Percentiles rank a stretch among this genome's conserved stretches.
These are phyloP conservation scores for Poeciliopsis infans DNA, from an alignment of 2,797 vertebrate genomes.

Conservation along the genomic window DNA sequence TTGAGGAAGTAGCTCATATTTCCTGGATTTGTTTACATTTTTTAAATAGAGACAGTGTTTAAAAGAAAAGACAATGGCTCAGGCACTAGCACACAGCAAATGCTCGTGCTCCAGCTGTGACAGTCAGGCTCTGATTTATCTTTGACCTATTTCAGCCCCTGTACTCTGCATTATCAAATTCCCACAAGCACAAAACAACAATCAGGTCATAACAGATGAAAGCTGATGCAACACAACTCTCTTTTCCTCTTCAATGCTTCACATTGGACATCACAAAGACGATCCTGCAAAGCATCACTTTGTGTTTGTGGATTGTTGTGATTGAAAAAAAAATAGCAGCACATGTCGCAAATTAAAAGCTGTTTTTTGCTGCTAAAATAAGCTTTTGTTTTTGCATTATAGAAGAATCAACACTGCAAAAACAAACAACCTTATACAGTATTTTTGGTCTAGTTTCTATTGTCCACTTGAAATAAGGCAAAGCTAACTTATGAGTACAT, in stretches of 20 bases:
- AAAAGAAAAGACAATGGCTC: slow-evolving; percentile 16
- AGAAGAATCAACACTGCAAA: neutral
- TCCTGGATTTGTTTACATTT: neutral
- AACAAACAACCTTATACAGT: too few relatives aligned
- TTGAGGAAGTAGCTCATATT: neutral
- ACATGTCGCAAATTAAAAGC: slow-evolving; percentile 10
- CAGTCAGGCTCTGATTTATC: slow-evolving; percentile 50
- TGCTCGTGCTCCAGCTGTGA: slow-evolving; percentile 6
- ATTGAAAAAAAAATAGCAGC: slow-evolving; percentile 38
- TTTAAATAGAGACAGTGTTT: slow-evolving; percentile 16
- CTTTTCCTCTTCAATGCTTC: slow-evolving; percentile 24
- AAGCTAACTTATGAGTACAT: too few relatives aligned
- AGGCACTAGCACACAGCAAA: slow-evolving; percentile 19
- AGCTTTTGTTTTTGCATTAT: slow-evolving; percentile 6
- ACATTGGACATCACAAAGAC: slow-evolving; percentile 11
- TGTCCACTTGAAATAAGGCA: too few relatives aligned
- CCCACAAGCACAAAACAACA: slow-evolving; percentile 57
- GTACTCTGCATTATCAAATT: slow-evolving; percentile 60
- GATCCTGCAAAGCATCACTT: slow-evolving; percentile 24
- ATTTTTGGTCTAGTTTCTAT: too few relatives aligned
- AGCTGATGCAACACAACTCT: slow-evolving; percentile 55
- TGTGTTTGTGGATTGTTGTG: slow-evolving; percentile 44
- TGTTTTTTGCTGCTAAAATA: slow-evolving; percentile 20
- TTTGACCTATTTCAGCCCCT: slow-evolving; percentile 74
- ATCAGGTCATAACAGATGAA: slow-evolving; percentile 79